Base-by-base conservation (phyloP, 2,888 invertebrate species). In the Spilosoma lubricipeda region DNA sequence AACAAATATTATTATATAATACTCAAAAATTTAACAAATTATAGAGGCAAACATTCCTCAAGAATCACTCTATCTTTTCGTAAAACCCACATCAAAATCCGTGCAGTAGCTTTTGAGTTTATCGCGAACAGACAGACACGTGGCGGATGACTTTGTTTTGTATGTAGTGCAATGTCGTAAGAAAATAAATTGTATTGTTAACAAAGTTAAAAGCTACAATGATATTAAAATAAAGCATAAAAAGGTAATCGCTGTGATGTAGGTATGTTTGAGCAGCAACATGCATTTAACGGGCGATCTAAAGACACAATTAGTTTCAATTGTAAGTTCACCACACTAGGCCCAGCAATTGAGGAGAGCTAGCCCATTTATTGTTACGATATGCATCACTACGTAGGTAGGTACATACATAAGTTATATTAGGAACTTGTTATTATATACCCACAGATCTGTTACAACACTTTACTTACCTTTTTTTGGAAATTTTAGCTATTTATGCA, bases 241-340 rank as follows among this genome's bases (percentile, higher is more conserved):
- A 76, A 79, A 80, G 79, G 79, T 80, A 72, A 83, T 81, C 84
- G 81, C 79, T 83, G 69, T 79, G 77, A 82, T 84, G 77, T 80
- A 3, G 33, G 3, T 45, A 82, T 86, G 77, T 80, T 81, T 82
- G 78, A 77, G 81, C 76, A 77, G 82, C 76, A 81, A 80, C 79
- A 80, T 87, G 87, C 86, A 82, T 80, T 83, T 81, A 83, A 70
- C 74, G 70, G 76, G 33, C 71, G 59, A 76, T 75, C 76, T 86
- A 81, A 82, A 82, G 83, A 85, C 81, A 88, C 91, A 93, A 93
- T 93, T 93, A 93, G 87, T 83, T 86, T 88, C 93, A 93, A 93
- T 93, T 93, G 91, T 84, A 78, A 80, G 80, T 80, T 82, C 77
- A 78, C 75, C 77, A 81, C 73, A 75, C 79, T 84, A 86, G 84